These are phyloP conservation scores for Lytechinus variegatus DNA, from an alignment of 35 echinoderm and acorn worm genomes.

Conservation along the genomic window DNA sequence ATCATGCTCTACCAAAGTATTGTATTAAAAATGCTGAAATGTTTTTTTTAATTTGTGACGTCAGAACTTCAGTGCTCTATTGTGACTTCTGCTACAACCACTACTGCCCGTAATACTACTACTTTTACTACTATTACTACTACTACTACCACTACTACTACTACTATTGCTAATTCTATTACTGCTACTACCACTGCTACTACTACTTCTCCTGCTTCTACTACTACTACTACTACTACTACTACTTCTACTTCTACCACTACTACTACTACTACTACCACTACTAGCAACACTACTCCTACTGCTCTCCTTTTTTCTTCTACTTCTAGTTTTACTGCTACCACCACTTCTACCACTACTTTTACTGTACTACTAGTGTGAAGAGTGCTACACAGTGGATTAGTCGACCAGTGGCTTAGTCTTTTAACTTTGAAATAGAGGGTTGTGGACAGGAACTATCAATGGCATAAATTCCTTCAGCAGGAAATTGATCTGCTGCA, in stretches of 20 bases:
- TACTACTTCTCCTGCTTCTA: background rate
- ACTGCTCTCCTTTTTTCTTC: background rate
- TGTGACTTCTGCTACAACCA: too few species aligned
- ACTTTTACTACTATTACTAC: background rate
- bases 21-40: too few species aligned
- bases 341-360: background rate
- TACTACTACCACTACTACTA: background rate
- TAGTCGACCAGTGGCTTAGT: too few species aligned
- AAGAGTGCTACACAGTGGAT: too few species aligned
- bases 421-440: too few species aligned
- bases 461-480: too few species aligned
- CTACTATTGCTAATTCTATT: background rate
- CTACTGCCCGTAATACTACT: too few species aligned
- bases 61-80: too few species aligned
- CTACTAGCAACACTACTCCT: background rate
- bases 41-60: too few species aligned
- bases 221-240: background rate
- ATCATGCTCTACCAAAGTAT: too few species aligned
- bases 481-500: too few species aligned
- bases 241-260: background rate
- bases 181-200: background rate
- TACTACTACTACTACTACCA: background rate
- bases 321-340: background rate
- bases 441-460: too few species aligned
- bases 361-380: background rate